Evolutionary conservation across 2,113 vertebrate species (phyloP).

Genomic region (Dendropsophus ebraccatus): DNA sequence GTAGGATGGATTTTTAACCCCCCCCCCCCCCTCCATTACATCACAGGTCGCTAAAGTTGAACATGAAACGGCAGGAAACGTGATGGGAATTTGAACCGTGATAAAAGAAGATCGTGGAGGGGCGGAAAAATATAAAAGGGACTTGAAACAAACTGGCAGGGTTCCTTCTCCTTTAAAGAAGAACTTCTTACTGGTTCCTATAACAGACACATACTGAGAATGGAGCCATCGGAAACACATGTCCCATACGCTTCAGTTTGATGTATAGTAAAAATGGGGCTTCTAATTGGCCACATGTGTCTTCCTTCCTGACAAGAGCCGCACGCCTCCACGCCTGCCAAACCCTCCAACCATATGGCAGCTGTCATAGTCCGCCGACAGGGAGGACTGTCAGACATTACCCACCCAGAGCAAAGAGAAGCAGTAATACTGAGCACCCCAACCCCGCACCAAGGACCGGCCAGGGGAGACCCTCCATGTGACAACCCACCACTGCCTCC

Average conservation of each 20-base stretch:
- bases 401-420: background rate
- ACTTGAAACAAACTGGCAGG: background rate
- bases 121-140: background rate
- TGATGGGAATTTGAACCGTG: conserved; percentile 16
- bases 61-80: conserved; percentile 28
- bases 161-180: conserved; percentile 12
- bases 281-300: conserved; percentile 34
- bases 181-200: conserved; percentile 12
- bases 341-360: background rate
- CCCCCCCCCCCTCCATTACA: background rate
- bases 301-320: background rate
- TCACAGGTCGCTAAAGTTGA: background rate
- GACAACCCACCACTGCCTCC: too few species aligned
- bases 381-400: background rate
- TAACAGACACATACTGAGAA: conserved; percentile 38
- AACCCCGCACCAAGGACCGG: too few species aligned
- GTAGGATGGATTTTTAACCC: background rate
- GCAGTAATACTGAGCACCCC: background rate
- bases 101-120: conserved; percentile 5
- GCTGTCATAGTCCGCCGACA: background rate
- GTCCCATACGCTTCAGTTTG: background rate
- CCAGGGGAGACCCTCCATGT: too few species aligned
- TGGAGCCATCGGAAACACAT: background rate
- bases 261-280: background rate
- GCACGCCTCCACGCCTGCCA: background rate